A percentile compares a stretch with the other conserved stretches of the same genome.
phyloP scores from a whole-genome alignment of 2,888 invertebrate genomes.

The Gastrophysa polygoni region DNA sequence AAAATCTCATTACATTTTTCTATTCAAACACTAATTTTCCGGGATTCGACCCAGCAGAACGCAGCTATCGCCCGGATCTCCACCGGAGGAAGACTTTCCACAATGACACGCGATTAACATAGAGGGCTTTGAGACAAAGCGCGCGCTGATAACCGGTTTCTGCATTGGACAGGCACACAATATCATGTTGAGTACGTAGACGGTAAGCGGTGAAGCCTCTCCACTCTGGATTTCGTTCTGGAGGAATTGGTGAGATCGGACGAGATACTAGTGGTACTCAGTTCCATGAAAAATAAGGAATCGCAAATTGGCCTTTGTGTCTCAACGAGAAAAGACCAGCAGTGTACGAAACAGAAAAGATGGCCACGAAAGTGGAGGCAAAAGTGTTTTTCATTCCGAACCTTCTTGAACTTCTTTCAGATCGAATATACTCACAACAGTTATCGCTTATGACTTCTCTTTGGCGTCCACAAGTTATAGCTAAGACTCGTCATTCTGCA shows the following conservation, averaged over 20 bases:
- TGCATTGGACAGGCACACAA: conserved; percentile 57
- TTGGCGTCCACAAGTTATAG: no score
- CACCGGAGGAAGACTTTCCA: conserved; percentile 43
- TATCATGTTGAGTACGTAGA: conserved; percentile 52
- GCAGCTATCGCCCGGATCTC: conserved; percentile 43
- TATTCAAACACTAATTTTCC: neutral
- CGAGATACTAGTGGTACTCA: no score
- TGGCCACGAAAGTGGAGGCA: no score
- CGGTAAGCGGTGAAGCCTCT: conserved; percentile 32
- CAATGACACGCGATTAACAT: conserved; percentile 57
- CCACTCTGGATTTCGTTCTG: conserved; percentile 16
- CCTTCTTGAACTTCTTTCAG: no score
- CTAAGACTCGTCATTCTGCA: no score
- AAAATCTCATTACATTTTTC: neutral
- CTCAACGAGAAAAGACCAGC: no score
- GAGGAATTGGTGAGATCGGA: no score
- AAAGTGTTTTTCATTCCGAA: no score
- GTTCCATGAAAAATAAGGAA: neutral
- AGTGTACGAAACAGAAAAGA: no score
- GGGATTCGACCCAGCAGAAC: conserved; percentile 27
- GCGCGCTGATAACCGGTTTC: conserved; percentile 50
- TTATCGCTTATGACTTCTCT: no score
- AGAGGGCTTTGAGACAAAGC: conserved; percentile 56
- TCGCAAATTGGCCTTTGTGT: neutral
- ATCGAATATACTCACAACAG: no score